Evolutionary conservation across 2,888 invertebrate genomes (phyloP).

Genomic region (Digitonthophagus gazella): DNA sequence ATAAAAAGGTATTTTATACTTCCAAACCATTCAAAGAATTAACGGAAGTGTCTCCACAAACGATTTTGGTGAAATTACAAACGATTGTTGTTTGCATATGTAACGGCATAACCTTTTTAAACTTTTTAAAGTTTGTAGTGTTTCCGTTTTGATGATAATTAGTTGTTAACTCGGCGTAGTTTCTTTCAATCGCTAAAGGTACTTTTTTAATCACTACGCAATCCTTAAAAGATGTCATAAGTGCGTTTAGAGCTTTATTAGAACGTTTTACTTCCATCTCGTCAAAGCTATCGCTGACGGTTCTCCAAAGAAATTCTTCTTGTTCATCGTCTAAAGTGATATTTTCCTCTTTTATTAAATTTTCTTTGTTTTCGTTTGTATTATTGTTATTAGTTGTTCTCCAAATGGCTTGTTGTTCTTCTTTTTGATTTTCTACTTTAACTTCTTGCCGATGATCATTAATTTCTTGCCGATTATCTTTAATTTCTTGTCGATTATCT

Average conservation of each 20-base stretch:
- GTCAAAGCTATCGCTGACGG: constrained; percentile 27
- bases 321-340: not conserved
- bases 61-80: constrained; percentile 9
- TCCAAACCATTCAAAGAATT: no score
- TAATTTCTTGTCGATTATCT: no score
- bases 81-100: not conserved
- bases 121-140: constrained; percentile 3
- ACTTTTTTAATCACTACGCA: constrained; percentile 35
- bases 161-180: no score
- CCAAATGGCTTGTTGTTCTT: not conserved
- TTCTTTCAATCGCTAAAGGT: constrained; percentile 8
- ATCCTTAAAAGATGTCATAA: constrained; percentile 38
- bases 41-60: no score
- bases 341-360: not conserved
- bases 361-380: constrained; percentile 17
- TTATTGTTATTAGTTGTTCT: constrained; percentile 5
- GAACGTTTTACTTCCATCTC: constrained; percentile 27
- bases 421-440: no score
- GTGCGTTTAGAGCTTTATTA: not conserved
- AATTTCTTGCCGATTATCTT: no score
- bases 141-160: not conserved
- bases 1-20: no score
- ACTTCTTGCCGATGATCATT: no score
- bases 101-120: not conserved
- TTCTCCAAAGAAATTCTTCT: not conserved